A percentile compares a stretch with the other conserved stretches of the same genome.
These are phyloP conservation scores for Anarsia innoxiella DNA, from an alignment of 2,888 invertebrate genomes.

Conservation along the genomic window DNA sequence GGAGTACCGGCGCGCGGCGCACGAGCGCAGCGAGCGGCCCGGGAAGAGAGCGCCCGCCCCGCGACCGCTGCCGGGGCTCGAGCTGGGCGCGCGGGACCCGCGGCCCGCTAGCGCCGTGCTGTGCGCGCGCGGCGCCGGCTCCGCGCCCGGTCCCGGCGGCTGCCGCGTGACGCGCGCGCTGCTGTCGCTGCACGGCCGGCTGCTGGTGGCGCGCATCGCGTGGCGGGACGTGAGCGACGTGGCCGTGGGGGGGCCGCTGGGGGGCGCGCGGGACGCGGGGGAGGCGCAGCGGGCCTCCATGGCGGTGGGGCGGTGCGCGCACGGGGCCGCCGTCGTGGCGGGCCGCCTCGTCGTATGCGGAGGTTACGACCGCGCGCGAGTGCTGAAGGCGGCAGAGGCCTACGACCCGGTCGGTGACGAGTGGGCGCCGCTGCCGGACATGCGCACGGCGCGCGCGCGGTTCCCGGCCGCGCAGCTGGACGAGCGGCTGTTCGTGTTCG, in stretches of 20 bases:
- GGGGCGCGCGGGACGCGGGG: conserved; percentile 68
- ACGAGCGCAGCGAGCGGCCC: conserved; percentile 78
- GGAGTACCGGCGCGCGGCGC: conserved; percentile 80
- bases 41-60: conserved; percentile 19
- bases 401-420: conserved; percentile 81
- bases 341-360: conserved; percentile 86
- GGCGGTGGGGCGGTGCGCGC: conserved; percentile 79
- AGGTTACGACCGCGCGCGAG: conserved; percentile 88
- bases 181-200: conserved; percentile 23
- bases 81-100: conserved; percentile 75
- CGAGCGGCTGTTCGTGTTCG: conserved; percentile 83
- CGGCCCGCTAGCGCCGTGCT: conserved; percentile 37
- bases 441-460: conserved; percentile 85
- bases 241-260: conserved; percentile 78
- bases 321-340: conserved; percentile 62
- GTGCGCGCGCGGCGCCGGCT: conserved; percentile 22
- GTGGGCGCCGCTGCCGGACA: conserved; percentile 81
- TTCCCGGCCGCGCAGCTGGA: conserved; percentile 82
- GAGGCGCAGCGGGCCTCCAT: conserved; percentile 76
- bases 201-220: conserved; percentile 27
- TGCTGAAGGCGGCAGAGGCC: conserved; percentile 83
- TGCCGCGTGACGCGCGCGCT: conserved; percentile 37
- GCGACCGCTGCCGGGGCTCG: conserved; percentile 75
- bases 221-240: conserved; percentile 35
- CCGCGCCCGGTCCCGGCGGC: conserved; percentile 15